Evolutionary conservation across 2,113 vertebrate genomes (phyloP).

Genomic region (Psittacara wagleri): DNA sequence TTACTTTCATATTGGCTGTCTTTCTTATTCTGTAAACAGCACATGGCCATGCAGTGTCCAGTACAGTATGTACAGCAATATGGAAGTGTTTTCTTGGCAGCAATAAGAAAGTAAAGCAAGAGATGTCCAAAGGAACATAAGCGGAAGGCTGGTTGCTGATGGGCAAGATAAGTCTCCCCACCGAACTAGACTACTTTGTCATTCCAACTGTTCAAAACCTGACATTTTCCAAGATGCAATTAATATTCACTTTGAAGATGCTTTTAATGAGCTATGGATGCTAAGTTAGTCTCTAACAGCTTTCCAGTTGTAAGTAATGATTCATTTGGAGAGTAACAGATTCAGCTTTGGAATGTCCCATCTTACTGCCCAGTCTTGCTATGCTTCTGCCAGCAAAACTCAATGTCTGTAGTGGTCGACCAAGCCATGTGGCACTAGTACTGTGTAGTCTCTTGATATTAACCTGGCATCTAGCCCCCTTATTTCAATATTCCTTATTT

Average conservation of each 20-base stretch:
- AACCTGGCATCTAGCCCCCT: conserved; percentile 46
- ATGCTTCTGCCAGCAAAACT: conserved; percentile 53
- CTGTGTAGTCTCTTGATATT: conserved; percentile 48
- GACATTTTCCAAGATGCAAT: conserved; percentile 67
- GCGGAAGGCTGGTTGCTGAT: conserved; percentile 51
- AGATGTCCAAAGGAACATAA: conserved; percentile 65
- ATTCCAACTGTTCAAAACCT: conserved; percentile 69
- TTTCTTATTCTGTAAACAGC: conserved; percentile 39
- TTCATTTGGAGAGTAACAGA: conserved; percentile 58
- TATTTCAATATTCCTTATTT: conserved; percentile 53
- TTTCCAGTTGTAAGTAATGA: conserved; percentile 55
- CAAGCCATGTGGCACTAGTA: conserved; percentile 54
- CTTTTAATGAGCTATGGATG: conserved; percentile 63
- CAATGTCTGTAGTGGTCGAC: conserved; percentile 38
- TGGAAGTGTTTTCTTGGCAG: conserved; percentile 58
- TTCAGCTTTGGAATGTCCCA: conserved; percentile 39
- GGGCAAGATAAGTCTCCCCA: conserved; percentile 60
- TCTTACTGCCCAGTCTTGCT: conserved; percentile 49
- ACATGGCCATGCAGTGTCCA: conserved; percentile 35
- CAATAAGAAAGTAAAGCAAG: conserved; percentile 59
- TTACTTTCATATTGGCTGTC: background rate
- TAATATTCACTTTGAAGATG: conserved; percentile 68
- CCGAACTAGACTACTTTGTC: conserved; percentile 64
- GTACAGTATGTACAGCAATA: conserved; percentile 32
- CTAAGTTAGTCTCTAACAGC: conserved; percentile 57